Base-by-base conservation (phyloP, 2,797 vertebrate genomes). In the Nyctibius grandis region DNA sequence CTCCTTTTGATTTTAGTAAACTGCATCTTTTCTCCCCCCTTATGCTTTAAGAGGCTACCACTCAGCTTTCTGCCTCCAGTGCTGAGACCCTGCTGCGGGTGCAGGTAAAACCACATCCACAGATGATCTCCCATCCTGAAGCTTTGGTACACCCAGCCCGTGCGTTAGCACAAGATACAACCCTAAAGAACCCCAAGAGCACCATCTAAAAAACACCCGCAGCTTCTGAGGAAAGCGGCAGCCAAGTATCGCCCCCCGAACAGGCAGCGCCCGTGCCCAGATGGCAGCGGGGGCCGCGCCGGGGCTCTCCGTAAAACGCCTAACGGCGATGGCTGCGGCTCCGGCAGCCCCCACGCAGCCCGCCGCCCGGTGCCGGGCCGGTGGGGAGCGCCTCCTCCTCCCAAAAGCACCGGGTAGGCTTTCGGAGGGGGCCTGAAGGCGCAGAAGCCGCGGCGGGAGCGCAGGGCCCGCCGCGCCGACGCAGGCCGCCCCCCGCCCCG, bases 11-110 rank as follows among this genome's bases (percentile, higher is more conserved):
- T 88, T 69, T 81, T 2, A 42, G 16, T 6, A 40, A 86, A 22
- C 20, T 18, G 45, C 11, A 11, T 29, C 44, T 60, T 22, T 22
- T 5, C 1, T 1, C 1, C 7, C 1, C 8, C 21, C 9, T 23
- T 44, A 22, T 0, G 14, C 60, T 83, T n/a, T 28, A 63, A 47
- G n/a, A 34, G 42, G 29, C 28, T 45, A 67, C 17, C 36, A 21
- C 60, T 59, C 29, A 12, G 34, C 25, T 77, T 81, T 54, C 50
- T 73, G 23, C 26, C 44, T 50, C 21, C 16, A 9, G 31, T 2
- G n/a, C 45, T 38, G 13, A 57, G 11, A 42, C 16, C 8, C 33
- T 9, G 34, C 3, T 31, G 59, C 42, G 18, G 33, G 36, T 8
- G 25, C 47, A 34, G 65, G 45, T 38, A 88, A 61, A 95, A 36